Evolutionary conservation across 1,140 invertebrate species (phyloP), one percentile per base, ranked within the genome.

Genomic region (Hyles vespertilio): DNA sequence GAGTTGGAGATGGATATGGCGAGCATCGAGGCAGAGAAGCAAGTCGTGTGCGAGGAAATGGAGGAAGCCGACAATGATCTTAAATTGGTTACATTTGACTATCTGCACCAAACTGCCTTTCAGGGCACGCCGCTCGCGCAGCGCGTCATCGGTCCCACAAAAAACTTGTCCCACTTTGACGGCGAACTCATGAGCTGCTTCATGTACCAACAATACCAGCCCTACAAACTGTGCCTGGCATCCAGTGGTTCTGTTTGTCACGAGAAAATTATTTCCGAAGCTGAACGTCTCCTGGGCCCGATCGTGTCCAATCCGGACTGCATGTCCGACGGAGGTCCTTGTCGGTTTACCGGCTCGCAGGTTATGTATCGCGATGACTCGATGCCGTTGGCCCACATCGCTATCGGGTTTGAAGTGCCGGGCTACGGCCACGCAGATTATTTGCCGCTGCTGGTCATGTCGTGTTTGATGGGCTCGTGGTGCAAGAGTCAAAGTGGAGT

Each of bases 171-270:
- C 83, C 92, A 73, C 4, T 93, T 96, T 51, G 90, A 89, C 22
- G 83, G 91, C 44, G 65, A 87, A 51, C 95, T 97, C 73, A 89
- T 98, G 32, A 70, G 92, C 2, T 77, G 92, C 4, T 99, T 97
- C 78, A 92, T 98, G 44, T 92, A 90, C 44, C 91, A 91, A 34
- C 94, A 97, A 85, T 99, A 98, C 88, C 95, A 94, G 70, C 94
- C 95, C 2, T 77, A 72, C 56, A 92, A 96, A 62, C 95, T 98
- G 81, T 95, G 98, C 4, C 82, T 99, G 22, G 95, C 96, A 56
- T 96, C 94, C 58, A 95, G 97, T 66, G 98, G 97, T 54, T 95
- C 95, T 62, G 93, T 98, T 1, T 89, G 94, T 59, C 97, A 98
- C 70, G 90, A 94, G 1, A 87, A 95, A 58, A 87, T 98, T 22